Conservation (phyloP, 2,113 vertebrate species). For the Sapajus apella region DNA sequence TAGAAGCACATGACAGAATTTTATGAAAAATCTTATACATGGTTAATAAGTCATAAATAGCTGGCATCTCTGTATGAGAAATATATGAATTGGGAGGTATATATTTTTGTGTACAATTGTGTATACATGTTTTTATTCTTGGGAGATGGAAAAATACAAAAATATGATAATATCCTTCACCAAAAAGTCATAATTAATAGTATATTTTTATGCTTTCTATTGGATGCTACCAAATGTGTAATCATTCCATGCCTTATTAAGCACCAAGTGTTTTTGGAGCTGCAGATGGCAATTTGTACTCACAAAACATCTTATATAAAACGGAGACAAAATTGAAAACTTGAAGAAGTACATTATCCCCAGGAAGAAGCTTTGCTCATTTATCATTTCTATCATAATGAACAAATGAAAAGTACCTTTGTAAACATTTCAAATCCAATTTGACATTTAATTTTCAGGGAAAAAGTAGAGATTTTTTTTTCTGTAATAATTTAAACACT, state of each 20-base stretch:
- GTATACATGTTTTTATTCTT: neutral
- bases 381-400: conserved; percentile 44
- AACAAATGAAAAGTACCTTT: conserved; percentile 42
- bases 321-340: conserved; percentile 11
- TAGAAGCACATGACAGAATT: neutral
- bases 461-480: neutral
- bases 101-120: rapidly evolving
- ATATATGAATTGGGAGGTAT: neutral
- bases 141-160: conserved; percentile 5
- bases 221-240: neutral
- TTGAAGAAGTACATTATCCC: neutral
- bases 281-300: neutral
- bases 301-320: neutral
- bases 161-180: neutral
- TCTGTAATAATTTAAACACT: conserved; percentile 30
- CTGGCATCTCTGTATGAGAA: neutral
- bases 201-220: neutral
- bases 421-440: conserved; percentile 63
- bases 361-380: neutral
- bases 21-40: neutral
- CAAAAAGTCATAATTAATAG: conserved; percentile 23
- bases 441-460: conserved; percentile 61
- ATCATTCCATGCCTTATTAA: conserved; percentile 42
- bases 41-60: neutral
- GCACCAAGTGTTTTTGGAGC: neutral